Evolutionary conservation across 1,140 invertebrate species (phyloP), one percentile per base, ranked within the genome.

Genomic region (Halictus rubicundus): DNA sequence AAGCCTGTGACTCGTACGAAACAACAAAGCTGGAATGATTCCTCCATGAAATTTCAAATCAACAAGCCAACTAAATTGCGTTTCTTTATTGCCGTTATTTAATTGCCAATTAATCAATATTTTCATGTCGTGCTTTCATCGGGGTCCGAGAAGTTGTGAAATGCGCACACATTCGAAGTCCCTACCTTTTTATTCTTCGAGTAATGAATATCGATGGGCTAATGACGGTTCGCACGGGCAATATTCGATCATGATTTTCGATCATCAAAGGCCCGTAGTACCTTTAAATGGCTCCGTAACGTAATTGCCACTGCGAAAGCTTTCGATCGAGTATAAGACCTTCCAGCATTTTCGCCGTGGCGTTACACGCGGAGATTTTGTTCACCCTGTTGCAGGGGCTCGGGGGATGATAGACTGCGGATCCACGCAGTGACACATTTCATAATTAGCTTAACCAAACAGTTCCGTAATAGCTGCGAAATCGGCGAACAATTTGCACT

Each of bases 251-350:
- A 14, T 5, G 10, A 61, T 61, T 61, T 61, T 61, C 14, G 12
- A 61, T 32, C 60, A 19, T 61, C 60, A 16, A 61, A 32, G 25
- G 25, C 27, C 16, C 14, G 23, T 14, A 32, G 14, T 61, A 19
- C 60, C 14, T 61, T 25, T 19, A 32, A 61, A 61, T 32, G 60
- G 60, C 25, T 19, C 60, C 14, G 60, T 61, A 61, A 61, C 60
- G 60, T 61, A 61, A 61, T 61, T 61, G 60, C 25, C 25, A 19
- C 60, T 2, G 60, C 60, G 27, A 61, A 61, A 61, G 60, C 60
- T 61, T 61, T 61, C 60, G 60, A 61, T 61, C 60, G 25, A 16
- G 10, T 27, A 32, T 61, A 61, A n/a, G n/a, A 61, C 60, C 60
- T 61, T 61, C 14, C 60, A 61, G 25, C 25, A 32, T 61, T 61